Conservation (phyloP, 53 echinoderm and acorn worm species). For the Zoroaster sp. region DNA sequence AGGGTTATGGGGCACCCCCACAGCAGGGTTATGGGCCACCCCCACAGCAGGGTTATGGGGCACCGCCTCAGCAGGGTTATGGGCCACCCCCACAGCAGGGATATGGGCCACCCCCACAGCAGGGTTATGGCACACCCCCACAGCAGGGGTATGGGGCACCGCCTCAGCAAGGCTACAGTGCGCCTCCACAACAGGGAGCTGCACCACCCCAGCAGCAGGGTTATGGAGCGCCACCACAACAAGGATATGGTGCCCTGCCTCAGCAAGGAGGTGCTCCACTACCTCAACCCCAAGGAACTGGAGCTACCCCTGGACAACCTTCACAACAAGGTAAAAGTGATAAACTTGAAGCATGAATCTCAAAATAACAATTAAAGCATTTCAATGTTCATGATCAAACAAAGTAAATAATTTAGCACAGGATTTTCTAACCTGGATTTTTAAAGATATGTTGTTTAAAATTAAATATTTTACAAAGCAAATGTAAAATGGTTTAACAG, state of each 20-base stretch:
- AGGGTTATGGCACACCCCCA: background rate
- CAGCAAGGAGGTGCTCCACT: background rate
- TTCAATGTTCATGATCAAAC: too few species aligned
- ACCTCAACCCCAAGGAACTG: background rate
- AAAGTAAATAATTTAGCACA: too few species aligned
- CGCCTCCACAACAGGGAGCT: conserved; percentile 20
- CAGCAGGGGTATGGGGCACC: background rate
- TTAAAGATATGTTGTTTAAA: too few species aligned
- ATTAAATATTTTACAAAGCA: too few species aligned
- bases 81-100: too few species aligned
- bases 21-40: too few species aligned
- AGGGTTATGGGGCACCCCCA: too few species aligned
- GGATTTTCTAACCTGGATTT: too few species aligned
- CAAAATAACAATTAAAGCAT: background rate
- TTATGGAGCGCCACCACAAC: conserved; percentile 1
- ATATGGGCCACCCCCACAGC: background rate
- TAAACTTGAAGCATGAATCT: background rate
- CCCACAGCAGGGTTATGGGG: too few species aligned
- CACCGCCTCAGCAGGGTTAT: too few species aligned
- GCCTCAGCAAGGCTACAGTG: conserved; percentile 1
- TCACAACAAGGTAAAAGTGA: background rate
- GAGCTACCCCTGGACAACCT: background rate
- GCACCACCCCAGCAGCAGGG: background rate
- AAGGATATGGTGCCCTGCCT: background rate
- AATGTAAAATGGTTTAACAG: too few species aligned